Evolutionary conservation across 2,113 vertebrate species (phyloP), one percentile per base, ranked within the genome.

Genomic region (Phycodurus eques): DNA sequence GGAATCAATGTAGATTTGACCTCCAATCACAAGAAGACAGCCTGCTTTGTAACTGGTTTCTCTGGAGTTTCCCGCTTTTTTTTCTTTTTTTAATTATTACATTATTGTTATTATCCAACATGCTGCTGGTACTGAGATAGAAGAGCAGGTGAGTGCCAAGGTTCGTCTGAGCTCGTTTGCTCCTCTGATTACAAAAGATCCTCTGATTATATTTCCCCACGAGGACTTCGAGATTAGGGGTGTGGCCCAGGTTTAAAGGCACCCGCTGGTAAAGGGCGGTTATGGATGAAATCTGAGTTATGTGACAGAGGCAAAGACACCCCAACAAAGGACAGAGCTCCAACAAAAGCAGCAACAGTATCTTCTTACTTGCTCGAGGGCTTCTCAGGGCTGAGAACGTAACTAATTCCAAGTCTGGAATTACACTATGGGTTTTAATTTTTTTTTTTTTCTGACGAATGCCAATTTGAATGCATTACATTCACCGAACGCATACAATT

Each of bases 21-120:
- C 63, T 22, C 42, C 42, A 65, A 65, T 65, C n/a, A 22, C 19
- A 20, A 63, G 19, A 44, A 22, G 43, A 14, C 27, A 15, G 5
- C 63, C 42, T 17, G 12, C 64, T 47, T 66, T 43, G 11, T 8
- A 66, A 66, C 44, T 66, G 44, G 43, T 66, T 47, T 66, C 64
- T 33, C 63, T 3, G 11, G 19, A 46, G 31, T 9, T 43, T 14
- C 63, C 11, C n/a, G 42, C 5, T 56, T n/a, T 54, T 51, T 17
- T 33, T 31, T 14, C 4, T 10, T 10, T 5, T n/a, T n/a, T 5
- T 10, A 12, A 7, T 62, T 27, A 53, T 63, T 9, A 5, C 5
- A 20, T 56, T 51, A 51, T 15, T 31, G 8, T 31, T 20, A 64
- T 27, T 15, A 66, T 47, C 17, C 22, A 49, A 46, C 14, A 15